These are phyloP conservation scores for Morpho helenor DNA, from an alignment of 2,888 invertebrate genomes.

Conservation along the genomic window DNA sequence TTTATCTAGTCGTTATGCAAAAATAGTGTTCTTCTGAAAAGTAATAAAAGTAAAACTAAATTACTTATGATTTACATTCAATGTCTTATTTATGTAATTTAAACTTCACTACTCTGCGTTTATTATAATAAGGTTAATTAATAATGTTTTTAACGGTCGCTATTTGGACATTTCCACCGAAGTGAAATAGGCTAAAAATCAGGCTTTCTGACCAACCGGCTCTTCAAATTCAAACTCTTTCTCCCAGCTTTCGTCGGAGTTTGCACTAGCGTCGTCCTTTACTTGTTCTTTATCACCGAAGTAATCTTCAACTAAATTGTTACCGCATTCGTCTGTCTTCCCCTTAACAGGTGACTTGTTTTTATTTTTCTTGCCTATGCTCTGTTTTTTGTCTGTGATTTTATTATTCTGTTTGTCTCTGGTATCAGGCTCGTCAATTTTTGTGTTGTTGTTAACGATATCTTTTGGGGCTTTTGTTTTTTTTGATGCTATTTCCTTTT, in stretches of 20 bases:
- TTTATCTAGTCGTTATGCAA: too few relatives aligned
- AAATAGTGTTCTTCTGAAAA: too few relatives aligned
- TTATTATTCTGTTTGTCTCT: conserved; percentile 37
- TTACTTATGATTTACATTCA: too few relatives aligned
- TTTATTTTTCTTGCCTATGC: conserved; percentile 32
- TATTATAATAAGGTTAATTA: neutral
- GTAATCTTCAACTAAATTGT: conserved; percentile 72
- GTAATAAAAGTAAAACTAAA: too few relatives aligned
- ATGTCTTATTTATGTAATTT: too few relatives aligned
- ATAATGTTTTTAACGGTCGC: neutral
- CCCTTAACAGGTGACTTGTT: conserved; percentile 54
- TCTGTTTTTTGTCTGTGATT: conserved; percentile 47
- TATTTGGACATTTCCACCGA: conserved; percentile 2
- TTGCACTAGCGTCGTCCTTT: conserved; percentile 69
- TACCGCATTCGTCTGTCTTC: conserved; percentile 68
- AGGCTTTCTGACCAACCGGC: conserved; percentile 49
- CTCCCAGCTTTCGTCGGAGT: conserved; percentile 80
- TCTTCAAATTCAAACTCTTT: conserved; percentile 80
- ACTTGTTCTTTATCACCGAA: conserved; percentile 64
- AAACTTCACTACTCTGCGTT: too few relatives aligned
- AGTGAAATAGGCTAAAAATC: conserved; percentile 29
- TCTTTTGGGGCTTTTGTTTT: conserved; percentile 51
- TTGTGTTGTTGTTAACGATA: conserved; percentile 32
- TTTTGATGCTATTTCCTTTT: conserved; percentile 78
- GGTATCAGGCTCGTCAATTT: conserved; percentile 47